Evolutionary conservation across 2,888 invertebrate species (phyloP).

Genomic region (Bibio marci): DNA sequence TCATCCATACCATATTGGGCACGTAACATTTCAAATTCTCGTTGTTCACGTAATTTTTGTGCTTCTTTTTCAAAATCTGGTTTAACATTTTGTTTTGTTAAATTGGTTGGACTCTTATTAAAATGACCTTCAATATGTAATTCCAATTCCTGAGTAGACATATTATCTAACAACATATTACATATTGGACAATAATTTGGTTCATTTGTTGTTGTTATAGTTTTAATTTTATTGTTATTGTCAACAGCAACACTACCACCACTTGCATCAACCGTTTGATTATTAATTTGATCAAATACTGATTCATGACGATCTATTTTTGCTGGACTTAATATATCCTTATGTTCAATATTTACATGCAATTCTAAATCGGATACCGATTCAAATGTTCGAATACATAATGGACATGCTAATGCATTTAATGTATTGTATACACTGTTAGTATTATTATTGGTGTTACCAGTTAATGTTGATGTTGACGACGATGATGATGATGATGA

Average conservation of each 20-base stretch:
- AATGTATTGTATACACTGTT: slow-evolving; percentile 33
- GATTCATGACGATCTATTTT: too few species aligned
- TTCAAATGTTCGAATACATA: slow-evolving; percentile 55
- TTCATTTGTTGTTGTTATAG: slow-evolving; percentile 14
- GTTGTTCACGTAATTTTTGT: slow-evolving; percentile 53
- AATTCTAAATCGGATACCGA: slow-evolving; percentile 64
- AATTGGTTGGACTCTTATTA: slow-evolving; percentile 23
- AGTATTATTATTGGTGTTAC: slow-evolving; percentile 33
- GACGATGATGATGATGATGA: slow-evolving; percentile 20
- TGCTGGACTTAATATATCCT: slow-evolving; percentile 18
- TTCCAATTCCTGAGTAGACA: slow-evolving; percentile 35
- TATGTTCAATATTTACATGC: slow-evolving; percentile 70
- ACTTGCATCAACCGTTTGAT: too few species aligned
- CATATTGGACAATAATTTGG: slow-evolving; percentile 28
- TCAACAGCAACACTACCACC: too few species aligned
- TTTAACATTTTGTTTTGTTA: slow-evolving; percentile 13
- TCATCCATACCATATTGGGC: slow-evolving; percentile 84
- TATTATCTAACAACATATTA: slow-evolving; percentile 27
- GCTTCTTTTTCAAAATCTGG: slow-evolving; percentile 41
- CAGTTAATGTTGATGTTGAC: slow-evolving; percentile 11
- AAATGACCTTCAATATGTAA: slow-evolving; percentile 74
- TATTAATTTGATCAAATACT: too few species aligned
- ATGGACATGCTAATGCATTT: slow-evolving; percentile 51
- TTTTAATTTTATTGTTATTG: slow-evolving; percentile 14
- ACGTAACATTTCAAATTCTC: slow-evolving; percentile 61